Conservation (phyloP, 2,797 vertebrate genomes). For the Sebastes minor region DNA sequence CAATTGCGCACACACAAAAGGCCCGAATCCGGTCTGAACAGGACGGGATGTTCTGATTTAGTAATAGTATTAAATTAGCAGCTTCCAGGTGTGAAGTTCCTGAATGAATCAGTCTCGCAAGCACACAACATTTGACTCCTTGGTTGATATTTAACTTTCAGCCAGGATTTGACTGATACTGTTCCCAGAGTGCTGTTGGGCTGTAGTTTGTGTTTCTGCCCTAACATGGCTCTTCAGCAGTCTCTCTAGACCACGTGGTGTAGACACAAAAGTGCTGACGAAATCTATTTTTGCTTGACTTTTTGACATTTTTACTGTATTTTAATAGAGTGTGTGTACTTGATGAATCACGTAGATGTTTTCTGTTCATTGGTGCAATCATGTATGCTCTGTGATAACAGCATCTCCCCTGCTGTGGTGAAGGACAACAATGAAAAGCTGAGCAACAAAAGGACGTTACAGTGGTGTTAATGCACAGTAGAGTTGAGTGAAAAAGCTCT, state of each 20-base stretch:
- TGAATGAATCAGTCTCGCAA: slow-evolving; percentile 33
- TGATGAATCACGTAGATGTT: slow-evolving; percentile 10
- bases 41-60: slow-evolving; percentile 41
- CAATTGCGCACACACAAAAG: slow-evolving; percentile 10
- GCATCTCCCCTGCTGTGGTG: slow-evolving; percentile 37
- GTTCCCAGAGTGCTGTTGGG: slow-evolving; percentile 3
- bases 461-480: slow-evolving; percentile 46
- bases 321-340: not conserved
- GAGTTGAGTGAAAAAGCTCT: slow-evolving; percentile 37
- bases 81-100: slow-evolving; percentile 38
- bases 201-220: not conserved
- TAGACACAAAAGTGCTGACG: slow-evolving; percentile 10
- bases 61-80: slow-evolving; percentile 18
- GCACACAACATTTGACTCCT: not conserved
- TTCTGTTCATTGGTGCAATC: slow-evolving; percentile 14
- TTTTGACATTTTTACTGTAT: slow-evolving; percentile 2
- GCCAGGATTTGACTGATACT: not conserved
- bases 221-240: not conserved
- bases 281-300: slow-evolving; percentile 1
- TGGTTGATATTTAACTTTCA: not conserved
- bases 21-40: slow-evolving; percentile 16
- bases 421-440: slow-evolving; percentile 53
- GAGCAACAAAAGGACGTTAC: slow-evolving; percentile 47
- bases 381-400: slow-evolving; percentile 19
- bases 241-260: not conserved